Evolutionary conservation across 2,113 vertebrate genomes (phyloP).

Genomic region (Sardina pilchardus): DNA sequence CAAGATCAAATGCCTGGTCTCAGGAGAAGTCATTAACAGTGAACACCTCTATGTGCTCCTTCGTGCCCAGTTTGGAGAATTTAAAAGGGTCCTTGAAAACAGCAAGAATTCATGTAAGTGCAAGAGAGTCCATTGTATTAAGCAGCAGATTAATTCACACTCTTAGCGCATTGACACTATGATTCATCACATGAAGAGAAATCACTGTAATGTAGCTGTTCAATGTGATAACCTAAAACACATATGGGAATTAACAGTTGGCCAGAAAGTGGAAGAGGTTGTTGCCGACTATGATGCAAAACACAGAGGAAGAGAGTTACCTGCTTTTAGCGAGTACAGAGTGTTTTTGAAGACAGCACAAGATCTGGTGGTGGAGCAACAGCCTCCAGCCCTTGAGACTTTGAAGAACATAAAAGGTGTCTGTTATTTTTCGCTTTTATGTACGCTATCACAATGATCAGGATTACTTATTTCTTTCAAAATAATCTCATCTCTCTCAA

Average conservation of each 20-base stretch:
- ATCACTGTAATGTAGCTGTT: too few relatives aligned
- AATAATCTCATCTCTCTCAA: not conserved
- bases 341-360: slow-evolving; percentile 39
- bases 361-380: slow-evolving; percentile 37
- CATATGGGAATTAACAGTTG: not conserved
- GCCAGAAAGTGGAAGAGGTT: slow-evolving; percentile 25
- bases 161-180: too few relatives aligned
- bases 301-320: slow-evolving; percentile 46
- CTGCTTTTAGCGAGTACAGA: slow-evolving; percentile 46
- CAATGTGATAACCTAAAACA: too few relatives aligned
- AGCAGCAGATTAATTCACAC: too few relatives aligned
- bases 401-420: slow-evolving; percentile 40
- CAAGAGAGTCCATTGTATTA: not conserved
- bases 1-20: not conserved
- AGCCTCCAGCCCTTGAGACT: slow-evolving; percentile 37
- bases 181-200: too few relatives aligned
- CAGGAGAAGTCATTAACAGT: not conserved
- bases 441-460: too few relatives aligned
- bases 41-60: not conserved
- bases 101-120: not conserved
- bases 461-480: too few relatives aligned
- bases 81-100: slow-evolving; percentile 10
- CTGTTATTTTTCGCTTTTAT: not conserved
- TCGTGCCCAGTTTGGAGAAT: slow-evolving; percentile 19
- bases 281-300: slow-evolving; percentile 37